These are phyloP conservation scores for Pocota personata DNA, from an alignment of 2,888 invertebrate genomes.

Conservation along the genomic window DNA sequence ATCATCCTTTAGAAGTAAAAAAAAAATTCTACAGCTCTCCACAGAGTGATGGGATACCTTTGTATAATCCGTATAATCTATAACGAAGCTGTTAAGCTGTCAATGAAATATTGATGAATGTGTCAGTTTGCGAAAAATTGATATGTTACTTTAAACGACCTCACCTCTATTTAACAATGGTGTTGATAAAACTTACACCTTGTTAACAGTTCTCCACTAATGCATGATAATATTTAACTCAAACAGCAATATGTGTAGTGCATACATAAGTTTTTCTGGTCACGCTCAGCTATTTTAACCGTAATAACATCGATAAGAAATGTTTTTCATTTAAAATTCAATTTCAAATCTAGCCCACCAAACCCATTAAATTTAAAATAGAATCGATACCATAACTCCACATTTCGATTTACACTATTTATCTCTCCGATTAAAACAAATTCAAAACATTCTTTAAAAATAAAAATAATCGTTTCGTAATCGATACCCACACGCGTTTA, in stretches of 20 bases:
- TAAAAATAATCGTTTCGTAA: constrained; percentile 8
- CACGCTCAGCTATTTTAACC: background rate
- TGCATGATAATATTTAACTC: background rate
- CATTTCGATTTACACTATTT: background rate
- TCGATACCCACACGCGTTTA: constrained; percentile 20
- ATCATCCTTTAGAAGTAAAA: no score
- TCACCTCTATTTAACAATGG: background rate
- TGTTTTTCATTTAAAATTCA: background rate
- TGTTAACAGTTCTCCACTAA: background rate
- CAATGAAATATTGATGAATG: no score
- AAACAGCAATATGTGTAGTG: background rate
- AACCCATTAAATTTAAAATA: background rate
- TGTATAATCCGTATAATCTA: no score
- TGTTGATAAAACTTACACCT: background rate
- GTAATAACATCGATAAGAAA: background rate
- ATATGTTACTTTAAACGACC: no score
- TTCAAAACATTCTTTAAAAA: background rate
- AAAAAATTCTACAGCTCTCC: no score
- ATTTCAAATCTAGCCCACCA: background rate
- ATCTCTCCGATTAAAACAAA: background rate
- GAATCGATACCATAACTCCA: background rate
- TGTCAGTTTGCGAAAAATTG: no score
- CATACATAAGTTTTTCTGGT: background rate
- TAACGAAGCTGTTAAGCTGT: no score
- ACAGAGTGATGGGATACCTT: no score